Base-by-base conservation (phyloP, 2,113 vertebrate genomes). In the Noctilio leporinus region DNA sequence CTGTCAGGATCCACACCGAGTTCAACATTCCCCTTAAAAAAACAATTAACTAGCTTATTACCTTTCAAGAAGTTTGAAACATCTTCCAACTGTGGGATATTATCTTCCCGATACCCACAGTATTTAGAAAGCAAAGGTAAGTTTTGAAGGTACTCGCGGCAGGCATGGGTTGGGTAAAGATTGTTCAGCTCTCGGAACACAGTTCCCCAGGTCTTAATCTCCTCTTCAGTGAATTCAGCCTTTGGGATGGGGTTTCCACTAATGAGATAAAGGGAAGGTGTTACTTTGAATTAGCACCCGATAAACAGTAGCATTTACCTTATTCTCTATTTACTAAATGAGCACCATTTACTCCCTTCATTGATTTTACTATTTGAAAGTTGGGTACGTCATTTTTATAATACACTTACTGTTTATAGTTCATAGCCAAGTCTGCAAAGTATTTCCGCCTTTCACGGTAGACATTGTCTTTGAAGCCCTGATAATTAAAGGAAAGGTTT, bases 381-480 rank as follows among this genome's bases (percentile, higher is more conserved):
- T 84, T 91, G 35, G 1, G 70, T 49, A 87, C 53, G 16, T 45
- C n/a, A 91, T 70, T 81, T 89, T 84, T 90, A 26, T 82, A 97
- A 86, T 43, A 97, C 53, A 98, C 99, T 98, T 98, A 99, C 99
- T 99, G 98, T 98, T 98, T 99, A 96, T 99, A 99, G 96, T 98
- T 98, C 98, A 99, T 99, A 77, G 99, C 99, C 97, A 99, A 97
- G 96, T 99, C 99, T 95, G 99, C 99, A 98, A 99, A 99, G 97
- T 99, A 99, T 98, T 99, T 99, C 67, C 99, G 98, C 90, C 99
- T 99, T 98, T 99, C 99, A 53, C 99, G 99, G 95, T 99, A 99
- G 82, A 99, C 99, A 4, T 99, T 99, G 97, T 99, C 99, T 97
- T 99, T 99, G 98, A 99, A 99, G 95, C 99, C 99, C 99, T 99